Base-by-base conservation (phyloP, 1,140 invertebrate genomes). In the Neodiprion lecontei region DNA sequence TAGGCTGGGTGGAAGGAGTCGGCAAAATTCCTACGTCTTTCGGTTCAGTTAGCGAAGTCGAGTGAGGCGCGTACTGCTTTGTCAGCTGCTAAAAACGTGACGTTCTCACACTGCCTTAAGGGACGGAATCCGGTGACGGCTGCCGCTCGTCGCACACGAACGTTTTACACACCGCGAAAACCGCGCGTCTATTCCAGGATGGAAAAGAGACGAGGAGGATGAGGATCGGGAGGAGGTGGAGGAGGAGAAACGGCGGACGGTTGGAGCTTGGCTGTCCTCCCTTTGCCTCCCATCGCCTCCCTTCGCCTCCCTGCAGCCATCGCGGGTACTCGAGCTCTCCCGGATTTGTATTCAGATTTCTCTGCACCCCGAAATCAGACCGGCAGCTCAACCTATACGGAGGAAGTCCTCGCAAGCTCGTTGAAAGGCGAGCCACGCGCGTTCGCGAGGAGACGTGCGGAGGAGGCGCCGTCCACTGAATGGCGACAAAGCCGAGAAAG, bases 61-160 rank as follows among this genome's bases (percentile, higher is more conserved):
- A 40, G 28, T 40, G 28, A 40, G 28, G 28, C 28, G 5, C 28
- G 28, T 5, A 5, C 28, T 61, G 53, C 53, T 61, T 61, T 61
- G 53, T 61, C 53, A 61, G 53, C 53, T 61, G 53, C 53, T 61
- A 61, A 61, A 61, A 61, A 61, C 53, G 53, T 61, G 53, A 61
- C 53, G 53, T 61, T 61, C 53, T 17, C 53, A 61, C 53, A 61
- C 11, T 61, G 53, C 53, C n/a, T 12, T 14, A 17, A 17, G 53
- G n/a, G 11, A 17, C 8, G 53, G 53, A 61, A 8, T 9, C 11
- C 53, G 53, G 11, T 61, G n/a, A 12, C 11, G 11, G 53, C 53
- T 61, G n/a, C 4, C 11, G 53, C 28, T 5, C 28, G 28, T 40
- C 28, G 28, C 28, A 40, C 28, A 40, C 5, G 28, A 40, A 40